These are phyloP conservation scores for Encarsia formosa DNA, from an alignment of 2,888 invertebrate genomes.

Conservation along the genomic window DNA sequence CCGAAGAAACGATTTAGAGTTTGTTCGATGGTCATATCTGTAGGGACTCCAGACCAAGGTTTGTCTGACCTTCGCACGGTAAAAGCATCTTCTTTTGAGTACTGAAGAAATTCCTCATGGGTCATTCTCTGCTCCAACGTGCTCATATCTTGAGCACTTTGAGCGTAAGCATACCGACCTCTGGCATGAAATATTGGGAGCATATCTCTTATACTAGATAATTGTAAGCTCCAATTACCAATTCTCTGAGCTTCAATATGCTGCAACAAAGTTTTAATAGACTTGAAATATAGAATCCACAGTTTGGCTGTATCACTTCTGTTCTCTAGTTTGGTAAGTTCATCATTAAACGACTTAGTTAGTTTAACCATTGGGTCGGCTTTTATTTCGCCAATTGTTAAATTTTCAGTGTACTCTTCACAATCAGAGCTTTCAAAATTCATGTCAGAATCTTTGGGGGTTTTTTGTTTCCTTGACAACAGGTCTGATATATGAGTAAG, in stretches of 20 bases:
- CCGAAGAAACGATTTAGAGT: slow-evolving; percentile 30
- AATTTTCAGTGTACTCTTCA: no score
- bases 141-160: slow-evolving; percentile 36
- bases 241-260: slow-evolving; percentile 1
- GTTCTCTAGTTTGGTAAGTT: background rate
- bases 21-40: slow-evolving; percentile 30
- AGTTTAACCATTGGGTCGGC: no score
- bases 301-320: background rate
- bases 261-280: background rate
- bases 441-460: no score
- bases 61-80: slow-evolving; percentile 29
- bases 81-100: slow-evolving; percentile 26
- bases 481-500: background rate
- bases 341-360: no score
- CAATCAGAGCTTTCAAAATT: no score
- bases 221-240: slow-evolving; percentile 5
- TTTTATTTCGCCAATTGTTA: no score
- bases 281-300: slow-evolving; percentile 5
- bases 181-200: slow-evolving; percentile 35
- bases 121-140: slow-evolving; percentile 23
- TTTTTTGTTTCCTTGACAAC: no score
- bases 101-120: slow-evolving; percentile 20
- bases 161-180: slow-evolving; percentile 38
- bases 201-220: slow-evolving; percentile 22
- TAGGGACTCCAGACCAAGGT: slow-evolving; percentile 29